Conservation (phyloP, 2,113 vertebrate species). For the Chunga burmeisteri region DNA sequence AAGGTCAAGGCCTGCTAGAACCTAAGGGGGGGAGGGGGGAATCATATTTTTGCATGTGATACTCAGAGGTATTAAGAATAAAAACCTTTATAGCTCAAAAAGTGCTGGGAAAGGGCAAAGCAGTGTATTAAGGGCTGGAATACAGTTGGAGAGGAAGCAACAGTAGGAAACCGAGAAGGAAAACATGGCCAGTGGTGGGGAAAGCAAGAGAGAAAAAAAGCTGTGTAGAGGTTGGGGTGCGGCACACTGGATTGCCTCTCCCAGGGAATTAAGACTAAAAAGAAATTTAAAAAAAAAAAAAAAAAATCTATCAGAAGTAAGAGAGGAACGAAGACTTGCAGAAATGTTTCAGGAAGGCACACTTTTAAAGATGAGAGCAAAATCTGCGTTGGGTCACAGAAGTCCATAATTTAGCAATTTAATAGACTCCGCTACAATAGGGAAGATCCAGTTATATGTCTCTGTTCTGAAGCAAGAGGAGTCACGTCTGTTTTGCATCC, state of each 20-base stretch:
- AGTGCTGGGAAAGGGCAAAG: neutral
- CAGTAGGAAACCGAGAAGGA: neutral
- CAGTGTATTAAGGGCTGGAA: neutral
- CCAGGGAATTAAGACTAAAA: neutral
- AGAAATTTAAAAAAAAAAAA: neutral
- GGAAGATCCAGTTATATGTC: neutral
- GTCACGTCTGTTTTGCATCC: neutral
- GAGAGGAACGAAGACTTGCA: neutral
- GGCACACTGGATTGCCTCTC: neutral
- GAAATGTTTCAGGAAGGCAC: neutral
- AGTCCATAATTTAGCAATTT: no score
- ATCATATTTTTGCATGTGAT: neutral
- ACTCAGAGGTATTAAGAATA: neutral
- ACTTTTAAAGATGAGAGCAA: neutral
- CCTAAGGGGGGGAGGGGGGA: no score
- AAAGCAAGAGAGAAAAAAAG: neutral
- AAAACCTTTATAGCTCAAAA: neutral
- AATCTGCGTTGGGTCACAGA: neutral
- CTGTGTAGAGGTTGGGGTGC: fast-evolving
- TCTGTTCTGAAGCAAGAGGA: neutral
- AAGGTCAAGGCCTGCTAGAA: neutral
- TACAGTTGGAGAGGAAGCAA: neutral
- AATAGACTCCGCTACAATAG: no score
- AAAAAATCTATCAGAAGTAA: neutral
- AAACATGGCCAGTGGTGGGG: neutral